These are phyloP conservation scores for Acanthurus lineatus DNA, from an alignment of 2,797 vertebrate species.

Conservation along the genomic window DNA sequence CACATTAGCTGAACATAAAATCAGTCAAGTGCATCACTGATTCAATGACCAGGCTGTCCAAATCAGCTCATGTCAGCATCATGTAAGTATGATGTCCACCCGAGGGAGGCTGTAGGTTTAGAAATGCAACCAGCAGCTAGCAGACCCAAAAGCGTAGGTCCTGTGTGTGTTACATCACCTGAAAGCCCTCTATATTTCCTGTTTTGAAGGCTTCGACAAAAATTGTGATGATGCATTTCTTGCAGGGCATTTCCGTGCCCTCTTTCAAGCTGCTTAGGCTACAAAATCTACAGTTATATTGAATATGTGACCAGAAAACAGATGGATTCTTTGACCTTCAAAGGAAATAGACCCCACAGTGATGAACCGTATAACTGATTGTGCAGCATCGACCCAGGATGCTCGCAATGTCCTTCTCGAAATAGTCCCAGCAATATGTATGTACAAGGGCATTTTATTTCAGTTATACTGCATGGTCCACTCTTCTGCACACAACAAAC, in stretches of 20 bases:
- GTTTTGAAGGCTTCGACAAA: constrained; percentile 44
- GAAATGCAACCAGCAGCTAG: constrained; percentile 11
- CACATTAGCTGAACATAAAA: constrained; percentile 48
- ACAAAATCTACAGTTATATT: constrained; percentile 66
- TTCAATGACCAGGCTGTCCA: constrained; percentile 35
- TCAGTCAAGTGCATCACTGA: constrained; percentile 22
- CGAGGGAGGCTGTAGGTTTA: constrained; percentile 20
- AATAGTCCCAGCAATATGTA: constrained; percentile 54
- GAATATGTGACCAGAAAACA: constrained; percentile 79
- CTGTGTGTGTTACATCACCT: constrained; percentile 52
- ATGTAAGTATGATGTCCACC: constrained; percentile 1
- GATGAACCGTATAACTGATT: constrained; percentile 56
- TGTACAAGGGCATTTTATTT: constrained; percentile 53
- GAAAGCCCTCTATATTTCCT: constrained; percentile 36
- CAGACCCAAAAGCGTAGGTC: constrained; percentile 5
- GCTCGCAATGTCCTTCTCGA: constrained; percentile 64
- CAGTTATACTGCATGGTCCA: constrained; percentile 32
- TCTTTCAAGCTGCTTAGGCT: constrained; percentile 59
- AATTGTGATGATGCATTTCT: constrained; percentile 69
- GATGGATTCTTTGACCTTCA: constrained; percentile 77
- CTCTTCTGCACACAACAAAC: constrained; percentile 46
- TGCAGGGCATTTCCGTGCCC: constrained; percentile 37
- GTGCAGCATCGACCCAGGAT: constrained; percentile 61
- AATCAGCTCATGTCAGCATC: constrained; percentile 12
- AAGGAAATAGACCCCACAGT: constrained; percentile 59